Evolutionary conservation across 2,888 invertebrate species (phyloP).

Genomic region (Callimorpha dominula): DNA sequence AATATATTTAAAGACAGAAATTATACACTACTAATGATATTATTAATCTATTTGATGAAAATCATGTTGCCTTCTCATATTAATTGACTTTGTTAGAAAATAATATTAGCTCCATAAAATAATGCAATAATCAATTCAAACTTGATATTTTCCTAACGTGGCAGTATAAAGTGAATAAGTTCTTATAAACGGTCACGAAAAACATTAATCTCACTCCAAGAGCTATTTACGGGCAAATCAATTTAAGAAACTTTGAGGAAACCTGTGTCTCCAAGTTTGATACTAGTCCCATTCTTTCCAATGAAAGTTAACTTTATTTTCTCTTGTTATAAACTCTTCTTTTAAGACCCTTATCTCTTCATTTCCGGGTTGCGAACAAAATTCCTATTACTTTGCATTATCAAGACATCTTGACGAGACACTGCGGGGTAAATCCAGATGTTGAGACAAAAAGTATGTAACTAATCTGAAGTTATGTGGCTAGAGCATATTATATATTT

Average conservation of each 20-base stretch:
- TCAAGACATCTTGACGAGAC: constrained; percentile 72
- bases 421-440: constrained; percentile 55
- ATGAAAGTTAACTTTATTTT: constrained; percentile 73
- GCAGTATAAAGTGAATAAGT: constrained; percentile 34
- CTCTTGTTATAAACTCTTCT: constrained; percentile 75
- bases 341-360: constrained; percentile 74
- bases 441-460: constrained; percentile 43
- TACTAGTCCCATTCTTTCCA: constrained; percentile 70
- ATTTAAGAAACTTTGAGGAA: constrained; percentile 66
- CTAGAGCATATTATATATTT: constrained; percentile 34
- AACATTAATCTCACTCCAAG: constrained; percentile 65
- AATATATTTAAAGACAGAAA: too few species aligned
- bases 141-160: constrained; percentile 37
- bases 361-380: constrained; percentile 69
- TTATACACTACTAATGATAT: too few species aligned
- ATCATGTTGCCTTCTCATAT: neutral
- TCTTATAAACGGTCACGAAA: constrained; percentile 45
- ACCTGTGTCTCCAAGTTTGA: constrained; percentile 61
- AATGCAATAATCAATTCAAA: constrained; percentile 3
- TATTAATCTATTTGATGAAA: too few species aligned
- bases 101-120: neutral
- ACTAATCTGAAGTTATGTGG: constrained; percentile 46
- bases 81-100: neutral
- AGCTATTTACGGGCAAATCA: constrained; percentile 67
- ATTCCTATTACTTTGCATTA: constrained; percentile 80